A percentile compares a stretch with the other conserved stretches of the same genome.
Evolutionary conservation across 2,113 vertebrate genomes (phyloP).

Genomic region (Limanda limanda): DNA sequence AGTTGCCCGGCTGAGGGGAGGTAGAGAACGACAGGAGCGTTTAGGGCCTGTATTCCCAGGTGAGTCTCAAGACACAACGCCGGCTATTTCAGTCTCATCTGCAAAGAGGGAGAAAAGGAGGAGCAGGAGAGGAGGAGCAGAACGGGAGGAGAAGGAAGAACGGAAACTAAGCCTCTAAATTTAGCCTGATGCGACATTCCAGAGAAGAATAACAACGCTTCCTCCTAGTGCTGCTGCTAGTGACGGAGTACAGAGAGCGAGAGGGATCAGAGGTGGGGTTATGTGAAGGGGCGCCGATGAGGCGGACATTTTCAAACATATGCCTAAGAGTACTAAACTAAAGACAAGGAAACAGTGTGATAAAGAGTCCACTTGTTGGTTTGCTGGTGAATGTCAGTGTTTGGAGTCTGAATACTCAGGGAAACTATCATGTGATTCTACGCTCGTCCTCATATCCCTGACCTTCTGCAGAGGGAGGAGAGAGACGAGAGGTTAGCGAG

Average conservation of each 20-base stretch:
- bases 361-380: slow-evolving; percentile 41
- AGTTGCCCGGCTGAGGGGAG: neutral
- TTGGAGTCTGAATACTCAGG: slow-evolving; percentile 18
- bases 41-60: slow-evolving; percentile 66
- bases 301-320: neutral
- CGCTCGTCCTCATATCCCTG: slow-evolving; percentile 58
- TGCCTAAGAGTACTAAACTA: neutral
- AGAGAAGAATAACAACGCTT: slow-evolving; percentile 80
- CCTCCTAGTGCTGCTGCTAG: slow-evolving; percentile 66
- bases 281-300: neutral
- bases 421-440: slow-evolving; percentile 61
- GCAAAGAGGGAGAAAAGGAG: slow-evolving; percentile 54
- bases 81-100: slow-evolving; percentile 76
- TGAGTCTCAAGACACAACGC: slow-evolving; percentile 71
- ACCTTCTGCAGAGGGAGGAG: slow-evolving; percentile 56
- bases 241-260: slow-evolving; percentile 37
- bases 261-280: slow-evolving; percentile 32
- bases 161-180: slow-evolving; percentile 81
- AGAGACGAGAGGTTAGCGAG: neutral
- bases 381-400: slow-evolving; percentile 25
- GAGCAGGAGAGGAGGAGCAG: slow-evolving; percentile 52
- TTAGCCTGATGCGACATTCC: slow-evolving; percentile 84
- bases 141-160: slow-evolving; percentile 61
- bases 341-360: neutral
- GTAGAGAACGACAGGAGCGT: slow-evolving; percentile 18